Evolutionary conservation across 1,140 invertebrate species (phyloP), one percentile per base, ranked within the genome.

Genomic region (Galleria mellonella): DNA sequence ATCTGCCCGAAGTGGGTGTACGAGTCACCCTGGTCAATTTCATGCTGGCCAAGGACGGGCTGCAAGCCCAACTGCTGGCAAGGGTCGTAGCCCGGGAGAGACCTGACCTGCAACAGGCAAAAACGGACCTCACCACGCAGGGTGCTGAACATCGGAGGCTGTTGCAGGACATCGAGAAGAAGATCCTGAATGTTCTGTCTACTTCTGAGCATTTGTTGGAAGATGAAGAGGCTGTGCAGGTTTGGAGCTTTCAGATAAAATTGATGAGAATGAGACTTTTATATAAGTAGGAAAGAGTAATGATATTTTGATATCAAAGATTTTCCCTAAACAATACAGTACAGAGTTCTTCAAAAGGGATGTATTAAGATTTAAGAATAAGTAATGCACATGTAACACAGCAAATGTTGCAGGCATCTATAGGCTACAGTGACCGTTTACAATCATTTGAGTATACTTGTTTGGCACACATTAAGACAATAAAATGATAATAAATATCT

Each of bases 21-120:
- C 97, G 97, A 82, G 96, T 98, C 1, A 97, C 95, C 0, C 65
- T 98, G n/a, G 83, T 98, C 2, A 98, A 98, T 83, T 98, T 98
- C 65, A 93, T 94, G 90, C 94, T 98, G 51, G 98, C 96, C 0
- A 90, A 91, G 10, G 93, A 93, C 41, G 97, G 97, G n/a, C 77
- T 99, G 5, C 91, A 96, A 83, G 96, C 97, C 77, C 96, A 98
- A 78, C 83, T 98, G 11, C 73, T 98, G 12, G 94, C 95, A 14
- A 94, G 97, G 51, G 95, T 96, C 0, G 96, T 98, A 3, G 95
- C 96, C 0, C 92, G 93, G 51, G 97, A 98, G 78, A 87, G 94
- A 33, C 97, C 97, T 0, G 96, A 98, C 76, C 84, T 99, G 38
- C 96, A 98, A 73, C 91, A 96, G 14, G 95, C 97, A 49, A 97